A percentile compares a stretch with the other conserved stretches of the same genome.
Evolutionary conservation across 2,888 invertebrate genomes (phyloP).

Genomic region (Matsumyia berberina): DNA sequence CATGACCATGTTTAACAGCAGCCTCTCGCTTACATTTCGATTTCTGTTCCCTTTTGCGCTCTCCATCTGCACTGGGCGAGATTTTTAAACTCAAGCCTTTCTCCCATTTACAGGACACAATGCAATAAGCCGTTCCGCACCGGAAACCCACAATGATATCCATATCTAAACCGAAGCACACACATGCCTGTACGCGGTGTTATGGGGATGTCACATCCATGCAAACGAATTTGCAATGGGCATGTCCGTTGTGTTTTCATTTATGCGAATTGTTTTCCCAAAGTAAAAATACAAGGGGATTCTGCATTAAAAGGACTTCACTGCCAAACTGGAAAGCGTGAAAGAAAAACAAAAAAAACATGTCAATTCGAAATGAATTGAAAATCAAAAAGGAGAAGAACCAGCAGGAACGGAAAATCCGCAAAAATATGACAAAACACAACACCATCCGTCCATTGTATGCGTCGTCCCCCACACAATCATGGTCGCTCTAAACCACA

Average conservation of each 20-base stretch:
- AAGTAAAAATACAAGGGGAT: conserved; percentile 36
- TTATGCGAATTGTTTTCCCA: conserved; percentile 45
- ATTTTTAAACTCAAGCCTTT: conserved; percentile 60
- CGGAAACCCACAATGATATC: conserved; percentile 71
- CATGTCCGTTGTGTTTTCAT: conserved; percentile 64
- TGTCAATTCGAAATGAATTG: conserved; percentile 51
- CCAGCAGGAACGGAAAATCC: conserved; percentile 15
- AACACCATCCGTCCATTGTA: conserved; percentile 33
- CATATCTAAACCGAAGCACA: conserved; percentile 55
- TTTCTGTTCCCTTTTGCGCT: conserved; percentile 1
- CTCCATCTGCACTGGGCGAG: conserved; percentile 19
- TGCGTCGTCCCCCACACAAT: background rate
- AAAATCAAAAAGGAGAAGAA: conserved; percentile 49
- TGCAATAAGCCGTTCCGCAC: conserved; percentile 72
- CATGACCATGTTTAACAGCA: conserved; percentile 66
- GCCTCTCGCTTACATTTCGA: conserved; percentile 59
- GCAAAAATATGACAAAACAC: conserved; percentile 59
- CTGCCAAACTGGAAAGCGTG: conserved; percentile 18
- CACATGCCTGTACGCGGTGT: conserved; percentile 22
- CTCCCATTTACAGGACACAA: conserved; percentile 55
- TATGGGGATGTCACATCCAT: conserved; percentile 56
- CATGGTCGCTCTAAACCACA: conserved; percentile 15
- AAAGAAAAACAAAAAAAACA: conserved; percentile 17
- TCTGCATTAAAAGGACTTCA: conserved; percentile 52
- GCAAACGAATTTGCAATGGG: conserved; percentile 56